Percentiles rank a stretch among this genome's conserved stretches.
phyloP scores from a whole-genome alignment of 2,113 vertebrate species.

The Protobothrops mucrosquamatus region DNA sequence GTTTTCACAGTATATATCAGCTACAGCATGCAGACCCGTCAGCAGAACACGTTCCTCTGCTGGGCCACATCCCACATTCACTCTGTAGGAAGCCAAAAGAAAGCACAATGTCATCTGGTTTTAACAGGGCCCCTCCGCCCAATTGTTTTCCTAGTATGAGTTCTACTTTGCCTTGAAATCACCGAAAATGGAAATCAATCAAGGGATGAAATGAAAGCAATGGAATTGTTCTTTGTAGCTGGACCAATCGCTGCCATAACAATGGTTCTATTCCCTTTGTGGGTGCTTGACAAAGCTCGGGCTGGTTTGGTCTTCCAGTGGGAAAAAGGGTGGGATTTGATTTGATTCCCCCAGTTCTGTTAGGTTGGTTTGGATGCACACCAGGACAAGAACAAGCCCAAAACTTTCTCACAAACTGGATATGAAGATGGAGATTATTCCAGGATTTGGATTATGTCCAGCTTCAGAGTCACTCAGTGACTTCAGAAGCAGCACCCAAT shows the following conservation, averaged over 20 bases:
- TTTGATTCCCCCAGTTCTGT: not conserved
- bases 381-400: too few relatives aligned
- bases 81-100: conserved; percentile 29
- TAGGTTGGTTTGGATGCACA: not conserved
- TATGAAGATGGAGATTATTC: not conserved
- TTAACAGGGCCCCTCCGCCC: too few relatives aligned
- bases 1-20: conserved; percentile 79
- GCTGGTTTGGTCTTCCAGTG: not conserved
- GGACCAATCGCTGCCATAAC: too few relatives aligned
- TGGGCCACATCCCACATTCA: conserved; percentile 78
- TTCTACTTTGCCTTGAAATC: not conserved
- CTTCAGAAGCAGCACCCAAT: not conserved
- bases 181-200: not conserved
- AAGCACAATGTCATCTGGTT: not conserved
- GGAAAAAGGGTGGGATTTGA: too few relatives aligned
- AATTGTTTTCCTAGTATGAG: not conserved
- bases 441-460: too few relatives aligned
- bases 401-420: not conserved
- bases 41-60: conserved; percentile 76
- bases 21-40: conserved; percentile 76
- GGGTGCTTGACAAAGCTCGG: not conserved
- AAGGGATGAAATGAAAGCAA: not conserved
- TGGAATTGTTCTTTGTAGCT: not conserved
- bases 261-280: not conserved
- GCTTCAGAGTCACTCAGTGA: not conserved